Evolutionary conservation across 2,797 vertebrate genomes (phyloP), one percentile per base, ranked within the genome.

Genomic region (Acrossocheilus wenchowensis): DNA sequence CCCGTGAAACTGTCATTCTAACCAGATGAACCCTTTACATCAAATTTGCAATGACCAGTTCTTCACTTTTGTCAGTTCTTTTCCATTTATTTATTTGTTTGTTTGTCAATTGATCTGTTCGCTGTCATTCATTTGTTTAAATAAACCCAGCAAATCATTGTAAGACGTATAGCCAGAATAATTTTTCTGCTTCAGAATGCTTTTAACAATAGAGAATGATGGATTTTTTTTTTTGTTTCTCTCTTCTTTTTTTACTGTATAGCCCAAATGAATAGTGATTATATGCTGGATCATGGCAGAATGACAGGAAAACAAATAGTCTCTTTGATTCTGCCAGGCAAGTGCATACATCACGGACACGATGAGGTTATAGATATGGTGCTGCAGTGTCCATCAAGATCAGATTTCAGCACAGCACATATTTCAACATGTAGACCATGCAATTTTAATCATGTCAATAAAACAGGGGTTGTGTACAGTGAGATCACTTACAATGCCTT

Each of bases 361-460:
- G 86, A 82, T 78, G 72, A 77, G 87, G 87, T 86, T 73, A 84
- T 60, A 71, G 21, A 69, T 52, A 23, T 21, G 48, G 88, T 69
- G 60, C 66, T 19, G 30, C 69, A 73, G 81, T 68, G 77, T 36
- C 68, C 52, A 79, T 83, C 78, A 83, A 72, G 66, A 45, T 45
- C 64, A 72, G 10, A 45, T 52, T 88, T 54, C 72, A 54, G 78
- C 2, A 26, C 23, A 30, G 69, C 69, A 79, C 39, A 21, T 90
- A 86, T 92, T 91, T 92, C 90, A 92, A 88, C 86, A 85, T 85
- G 77, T 85, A 77, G 91, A 90, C 84, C 91, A 92, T 93, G 91
- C 91, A 93, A 90, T 93, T 94, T 93, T 94, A 94, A 93, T 93
- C 88, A 78, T 72, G 89, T 89, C 90, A 92, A 92, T 93, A 92